These are phyloP conservation scores for Chroicocephalus ridibundus DNA, from an alignment of 2,113 vertebrate genomes.

Conservation along the genomic window DNA sequence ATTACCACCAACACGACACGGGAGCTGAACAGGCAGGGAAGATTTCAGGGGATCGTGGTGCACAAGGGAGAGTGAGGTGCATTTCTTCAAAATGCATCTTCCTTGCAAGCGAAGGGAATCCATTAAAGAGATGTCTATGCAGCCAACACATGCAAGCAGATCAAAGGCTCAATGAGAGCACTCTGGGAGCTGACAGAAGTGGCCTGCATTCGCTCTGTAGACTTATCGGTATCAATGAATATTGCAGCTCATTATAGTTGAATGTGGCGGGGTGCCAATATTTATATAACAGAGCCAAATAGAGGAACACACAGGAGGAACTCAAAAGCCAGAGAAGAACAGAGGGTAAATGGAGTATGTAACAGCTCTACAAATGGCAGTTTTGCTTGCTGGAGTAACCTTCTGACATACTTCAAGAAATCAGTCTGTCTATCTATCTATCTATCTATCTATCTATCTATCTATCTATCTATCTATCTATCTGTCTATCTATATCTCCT, in stretches of 20 bases:
- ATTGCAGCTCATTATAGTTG: not conserved
- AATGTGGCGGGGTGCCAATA: not conserved
- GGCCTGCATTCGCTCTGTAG: not conserved
- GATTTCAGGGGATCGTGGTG: not conserved
- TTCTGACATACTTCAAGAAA: not conserved
- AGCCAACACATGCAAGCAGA: not conserved
- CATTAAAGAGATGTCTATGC: not conserved
- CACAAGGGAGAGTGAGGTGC: not conserved
- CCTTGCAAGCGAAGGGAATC: not conserved
- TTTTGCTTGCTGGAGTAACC: not conserved
- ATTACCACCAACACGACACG: not conserved
- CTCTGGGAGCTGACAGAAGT: not conserved
- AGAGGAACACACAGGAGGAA: not conserved
- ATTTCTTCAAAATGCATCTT: not conserved
- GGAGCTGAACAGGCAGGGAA: not conserved
- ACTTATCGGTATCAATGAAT: not conserved
- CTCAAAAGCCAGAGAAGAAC: not conserved
- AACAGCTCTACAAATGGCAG: not conserved
- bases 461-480: too few species aligned
- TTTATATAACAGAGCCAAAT: not conserved
- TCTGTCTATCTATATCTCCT: not conserved
- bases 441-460: not conserved
- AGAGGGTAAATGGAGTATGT: not conserved
- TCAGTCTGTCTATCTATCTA: too few species aligned
- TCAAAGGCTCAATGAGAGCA: not conserved